Evolutionary conservation across 35 echinoderm and acorn worm species (phyloP), one percentile per base, ranked within the genome.

Genomic region (Hemicentrotus pulcherrimus): DNA sequence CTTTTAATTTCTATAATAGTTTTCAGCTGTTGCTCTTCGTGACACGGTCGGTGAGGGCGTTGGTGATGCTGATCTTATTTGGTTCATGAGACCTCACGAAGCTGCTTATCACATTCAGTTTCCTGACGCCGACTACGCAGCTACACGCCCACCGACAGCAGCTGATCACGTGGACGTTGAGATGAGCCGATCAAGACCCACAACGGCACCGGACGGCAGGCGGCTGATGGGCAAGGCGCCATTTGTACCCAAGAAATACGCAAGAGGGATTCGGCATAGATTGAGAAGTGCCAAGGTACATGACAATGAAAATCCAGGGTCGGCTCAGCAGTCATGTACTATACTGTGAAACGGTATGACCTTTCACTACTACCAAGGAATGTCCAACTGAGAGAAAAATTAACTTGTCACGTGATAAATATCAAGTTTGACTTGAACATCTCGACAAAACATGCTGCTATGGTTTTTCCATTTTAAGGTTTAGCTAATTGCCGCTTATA

Each of bases 71-170:
- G 94, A 95, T 46, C 94, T 98, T 65, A 96, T 98, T 59, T 98
- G 97, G 97, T 98, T 96, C 46, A 41, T 98, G 31, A 96, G 94
- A 86, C 96, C 97, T 78, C 97, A 97, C 31, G 97, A 98, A 95
- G 97, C 97, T 18, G 86, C 95, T 32, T 55, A 94, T 12, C 95
- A 95, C 94, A 48, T 98, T 19, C 95, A 92, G 31, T 22, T 88
- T 46, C 95, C 95, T 10, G 86, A 86, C 46, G 46, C 91, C 47
- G 46, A 47, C 48, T 13, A 32, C 46, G 91, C 46, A 32, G 91
- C 12, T 46, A 32, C 48, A 4, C 91, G 91, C 10, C 47, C 91
- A 58, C 32, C 30, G 9, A 93, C 91, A 47, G 47, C 91, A 47
- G 46, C 30, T 47, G 46, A 47, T 55, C 91, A 58, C 46, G 91